Conservation (phyloP, 1,140 invertebrate species). For the Thaumetopoea pityocampa region DNA sequence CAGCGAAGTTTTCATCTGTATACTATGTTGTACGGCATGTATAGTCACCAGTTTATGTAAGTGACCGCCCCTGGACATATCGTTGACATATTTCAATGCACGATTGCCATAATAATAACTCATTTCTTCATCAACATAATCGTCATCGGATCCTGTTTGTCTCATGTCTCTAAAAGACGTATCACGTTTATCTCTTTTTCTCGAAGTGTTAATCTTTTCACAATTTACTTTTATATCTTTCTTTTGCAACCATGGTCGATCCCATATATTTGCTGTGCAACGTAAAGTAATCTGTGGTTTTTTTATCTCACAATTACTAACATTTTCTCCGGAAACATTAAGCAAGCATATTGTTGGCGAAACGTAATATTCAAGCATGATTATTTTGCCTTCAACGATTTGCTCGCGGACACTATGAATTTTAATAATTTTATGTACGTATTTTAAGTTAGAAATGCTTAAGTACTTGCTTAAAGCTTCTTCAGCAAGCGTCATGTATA, state of each 20-base stretch:
- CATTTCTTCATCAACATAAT: conserved; percentile 48
- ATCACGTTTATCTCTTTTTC: conserved; percentile 11
- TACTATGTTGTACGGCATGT: conserved; percentile 32
- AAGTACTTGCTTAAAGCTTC: conserved; percentile 26
- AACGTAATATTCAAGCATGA: conserved; percentile 29
- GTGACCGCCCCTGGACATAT: conserved; percentile 37
- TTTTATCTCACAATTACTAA: conserved; percentile 19
- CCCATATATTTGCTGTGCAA: conserved; percentile 26
- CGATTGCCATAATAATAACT: conserved; percentile 47
- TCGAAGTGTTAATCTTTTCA: conserved; percentile 13
- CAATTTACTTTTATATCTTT: conserved; percentile 34
- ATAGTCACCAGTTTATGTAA: conserved; percentile 49
- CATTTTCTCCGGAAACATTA: conserved; percentile 1
- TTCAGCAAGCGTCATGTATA: conserved; percentile 19
- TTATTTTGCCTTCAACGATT: conserved; percentile 28
- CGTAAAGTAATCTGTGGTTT: conserved; percentile 14
- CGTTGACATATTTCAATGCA: conserved; percentile 40
- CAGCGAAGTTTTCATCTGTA: conserved; percentile 34
- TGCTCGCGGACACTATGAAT: conserved; percentile 27
- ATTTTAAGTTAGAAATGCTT: conserved; percentile 21
- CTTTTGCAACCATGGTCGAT: conserved; percentile 15
- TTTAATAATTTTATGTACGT: conserved; percentile 30
- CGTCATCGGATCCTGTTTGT: conserved; percentile 29
- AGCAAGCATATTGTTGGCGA: conserved; percentile 31
- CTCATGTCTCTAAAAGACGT: conserved; percentile 23